These are phyloP conservation scores for Macroramphosus scolopax DNA, from an alignment of 2,797 vertebrate genomes.

Conservation along the genomic window DNA sequence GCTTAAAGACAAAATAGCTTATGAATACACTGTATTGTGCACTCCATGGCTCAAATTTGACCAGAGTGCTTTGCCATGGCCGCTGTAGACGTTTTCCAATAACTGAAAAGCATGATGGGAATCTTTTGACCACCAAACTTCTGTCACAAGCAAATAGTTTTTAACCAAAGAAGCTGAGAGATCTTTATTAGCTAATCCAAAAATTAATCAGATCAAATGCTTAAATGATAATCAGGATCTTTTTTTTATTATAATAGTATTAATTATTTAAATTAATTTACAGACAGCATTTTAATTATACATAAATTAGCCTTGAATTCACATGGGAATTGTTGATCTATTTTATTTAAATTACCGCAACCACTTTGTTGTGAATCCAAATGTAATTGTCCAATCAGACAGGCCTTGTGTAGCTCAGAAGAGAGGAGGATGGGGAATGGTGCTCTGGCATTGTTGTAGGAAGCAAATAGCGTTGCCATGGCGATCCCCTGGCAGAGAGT, in stretches of 20 bases:
- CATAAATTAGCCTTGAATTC: slow-evolving; percentile 38
- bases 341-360: slow-evolving; percentile 27
- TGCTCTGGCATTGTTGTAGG: slow-evolving; percentile 78
- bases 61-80: background rate
- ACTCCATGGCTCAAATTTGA: slow-evolving; percentile 5
- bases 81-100: too few species aligned
- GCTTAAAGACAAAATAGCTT: background rate
- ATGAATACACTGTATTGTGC: slow-evolving; percentile 4
- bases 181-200: too few species aligned
- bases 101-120: too few species aligned
- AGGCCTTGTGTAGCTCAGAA: slow-evolving; percentile 31
- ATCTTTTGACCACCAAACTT: too few species aligned
- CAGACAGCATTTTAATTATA: slow-evolving; percentile 42
- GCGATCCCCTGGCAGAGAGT: slow-evolving; percentile 75
- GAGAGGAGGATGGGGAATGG: slow-evolving; percentile 34
- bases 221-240: slow-evolving; percentile 27
- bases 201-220: too few species aligned
- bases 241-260: slow-evolving; percentile 20
- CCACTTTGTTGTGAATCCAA: slow-evolving; percentile 32
- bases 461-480: slow-evolving; percentile 83
- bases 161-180: background rate
- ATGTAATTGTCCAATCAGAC: slow-evolving; percentile 47
- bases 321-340: slow-evolving; percentile 21
- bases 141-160: background rate
- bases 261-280: slow-evolving; percentile 58